A percentile compares a stretch with the other conserved stretches of the same genome.
These are phyloP conservation scores for Drosophila paranaensis DNA, from an alignment of 2,888 invertebrate species.

Conservation along the genomic window DNA sequence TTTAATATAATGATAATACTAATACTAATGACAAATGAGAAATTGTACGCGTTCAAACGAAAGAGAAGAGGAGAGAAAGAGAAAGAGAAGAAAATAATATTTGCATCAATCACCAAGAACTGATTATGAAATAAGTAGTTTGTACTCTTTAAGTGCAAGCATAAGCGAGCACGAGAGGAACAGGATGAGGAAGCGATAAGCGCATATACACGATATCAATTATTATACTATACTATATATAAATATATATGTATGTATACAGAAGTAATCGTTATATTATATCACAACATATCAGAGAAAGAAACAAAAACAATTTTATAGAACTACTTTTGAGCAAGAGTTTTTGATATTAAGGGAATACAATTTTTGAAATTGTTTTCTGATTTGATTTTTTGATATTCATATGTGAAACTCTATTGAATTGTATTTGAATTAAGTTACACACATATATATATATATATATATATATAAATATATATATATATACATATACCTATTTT, in stretches of 20 bases:
- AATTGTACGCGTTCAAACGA: conserved; percentile 51
- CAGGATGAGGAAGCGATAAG: conserved; percentile 35
- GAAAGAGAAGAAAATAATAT: conserved; percentile 43
- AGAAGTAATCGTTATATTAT: conserved; percentile 51
- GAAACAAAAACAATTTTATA: conserved; percentile 35
- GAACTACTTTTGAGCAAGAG: conserved; percentile 46
- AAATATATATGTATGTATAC: conserved; percentile 16
- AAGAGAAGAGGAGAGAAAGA: conserved; percentile 2
- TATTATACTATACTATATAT: conserved; percentile 30
- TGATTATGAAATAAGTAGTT: conserved; percentile 85
- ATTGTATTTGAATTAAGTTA: conserved; percentile 70
- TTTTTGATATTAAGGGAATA: conserved; percentile 40
- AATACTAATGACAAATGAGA: conserved; percentile 5
- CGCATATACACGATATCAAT: conserved; percentile 59
- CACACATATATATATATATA: conserved; percentile 21
- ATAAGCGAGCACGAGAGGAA: conserved; percentile 36
- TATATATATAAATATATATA: neutral
- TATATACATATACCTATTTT: conserved; percentile 21
- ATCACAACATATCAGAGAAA: conserved; percentile 71
- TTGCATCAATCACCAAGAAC: conserved; percentile 83
- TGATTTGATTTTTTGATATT: conserved; percentile 22
- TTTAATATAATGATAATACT: conserved; percentile 12
- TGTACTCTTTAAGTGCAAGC: conserved; percentile 81
- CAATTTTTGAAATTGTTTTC: conserved; percentile 75
- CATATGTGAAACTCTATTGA: conserved; percentile 66